Evolutionary conservation across 2,797 vertebrate genomes (phyloP), one percentile per base, ranked within the genome.

Genomic region (Peromyscus melanophrys): DNA sequence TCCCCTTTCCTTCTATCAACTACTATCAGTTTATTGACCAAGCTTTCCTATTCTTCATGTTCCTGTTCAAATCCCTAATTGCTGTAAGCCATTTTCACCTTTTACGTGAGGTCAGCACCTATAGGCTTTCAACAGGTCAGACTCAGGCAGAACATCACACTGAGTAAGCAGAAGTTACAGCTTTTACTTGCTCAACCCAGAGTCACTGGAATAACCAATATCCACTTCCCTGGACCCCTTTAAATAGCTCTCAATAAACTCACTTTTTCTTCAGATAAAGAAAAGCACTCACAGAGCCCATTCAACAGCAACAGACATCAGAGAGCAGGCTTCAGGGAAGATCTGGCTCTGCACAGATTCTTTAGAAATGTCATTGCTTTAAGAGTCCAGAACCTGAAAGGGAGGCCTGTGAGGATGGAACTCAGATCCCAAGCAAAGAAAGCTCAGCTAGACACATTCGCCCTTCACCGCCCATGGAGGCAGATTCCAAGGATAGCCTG

Each of bases 231-330:
- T 85, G 25, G 93, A 75, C 3, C 49, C 61, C 81, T 97, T 46
- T 89, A 69, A 96, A 93, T 90, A 46, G 57, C 49, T 86, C 63
- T 96, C 69, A 92, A 76, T 95, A 87, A 96, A 89, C 34, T n/a
- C 71, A 96, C 46, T 92, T 91, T 95, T 92, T 90, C 49, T 90
- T 93, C 71, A 78, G 52, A 94, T 67, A 27, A 84, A 89, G 40
- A 87, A 37, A 86, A 40, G 10, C 65, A 92, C 77, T 69, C 61
- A 88, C 55, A 67, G 4, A 87, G 29, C 25, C 67, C 75, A 90
- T 49, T 89, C 69, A 94, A 95, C 34, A 85, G 65, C 43, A 94
- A 27, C 3, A 94, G 37, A 93, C 91, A 46, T 31, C 84, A 57
- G 49, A 89, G 57, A 13, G 0, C 63, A 23, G 55, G 77, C 76